phyloP scores from a whole-genome alignment of 2,113 vertebrate species.

The Maccullochella peelii region DNA sequence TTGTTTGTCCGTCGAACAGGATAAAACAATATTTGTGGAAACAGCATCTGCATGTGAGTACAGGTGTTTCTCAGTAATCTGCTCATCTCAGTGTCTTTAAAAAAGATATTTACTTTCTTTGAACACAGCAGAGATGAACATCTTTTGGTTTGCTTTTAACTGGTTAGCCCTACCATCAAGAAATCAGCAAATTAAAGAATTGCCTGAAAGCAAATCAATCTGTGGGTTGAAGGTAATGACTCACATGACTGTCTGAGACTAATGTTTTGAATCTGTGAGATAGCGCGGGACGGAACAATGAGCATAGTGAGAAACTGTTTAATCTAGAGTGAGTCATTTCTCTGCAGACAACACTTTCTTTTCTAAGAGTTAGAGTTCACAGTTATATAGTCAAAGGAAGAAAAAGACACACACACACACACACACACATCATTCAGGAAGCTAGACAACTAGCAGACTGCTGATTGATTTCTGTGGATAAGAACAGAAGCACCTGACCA shows the following conservation, averaged over 20 bases:
- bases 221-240: conserved; percentile 47
- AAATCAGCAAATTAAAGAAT: conserved; percentile 25
- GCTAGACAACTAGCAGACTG: conserved; percentile 67
- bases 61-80: conserved; percentile 50
- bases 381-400: conserved; percentile 49
- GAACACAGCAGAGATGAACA: conserved; percentile 17
- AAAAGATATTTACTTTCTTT: conserved; percentile 13
- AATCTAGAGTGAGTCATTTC: conserved; percentile 57
- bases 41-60: not conserved
- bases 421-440: conserved; percentile 32
- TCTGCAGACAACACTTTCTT: conserved; percentile 39
- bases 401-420: conserved; percentile 10
- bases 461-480: conserved; percentile 69
- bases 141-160: not conserved
- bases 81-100: not conserved
- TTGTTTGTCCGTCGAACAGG: not conserved
- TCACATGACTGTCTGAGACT: conserved; percentile 18
- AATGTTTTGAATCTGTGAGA: conserved; percentile 30
- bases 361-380: conserved; percentile 49
- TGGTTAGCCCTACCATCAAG: conserved; percentile 34
- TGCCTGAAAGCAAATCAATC: not conserved
- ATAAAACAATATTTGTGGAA: not conserved
- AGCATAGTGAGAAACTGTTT: conserved; percentile 18
- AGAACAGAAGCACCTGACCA: conserved; percentile 74
- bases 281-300: conserved; percentile 12